Evolutionary conservation across 2,113 vertebrate species (phyloP).

Genomic region (Pontoporia blainvillei): DNA sequence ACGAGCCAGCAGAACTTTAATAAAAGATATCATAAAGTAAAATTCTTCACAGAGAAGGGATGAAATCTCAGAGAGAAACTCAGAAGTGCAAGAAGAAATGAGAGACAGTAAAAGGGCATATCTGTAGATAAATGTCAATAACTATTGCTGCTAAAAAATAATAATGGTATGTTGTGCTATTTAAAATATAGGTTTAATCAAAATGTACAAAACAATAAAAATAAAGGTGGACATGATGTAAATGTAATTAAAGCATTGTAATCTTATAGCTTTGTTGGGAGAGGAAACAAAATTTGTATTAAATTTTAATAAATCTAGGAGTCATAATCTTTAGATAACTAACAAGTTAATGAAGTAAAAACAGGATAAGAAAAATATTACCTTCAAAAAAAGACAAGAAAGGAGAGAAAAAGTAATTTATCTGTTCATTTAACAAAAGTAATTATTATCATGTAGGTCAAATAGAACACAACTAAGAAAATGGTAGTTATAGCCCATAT

Average conservation of each 20-base stretch:
- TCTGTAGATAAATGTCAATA: neutral
- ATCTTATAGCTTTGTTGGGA: neutral
- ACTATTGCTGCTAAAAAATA: neutral
- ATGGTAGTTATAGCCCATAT: neutral
- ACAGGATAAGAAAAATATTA: neutral
- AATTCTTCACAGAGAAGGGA: neutral
- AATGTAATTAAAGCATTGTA: neutral
- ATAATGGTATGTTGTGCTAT: neutral
- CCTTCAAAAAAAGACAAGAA: neutral
- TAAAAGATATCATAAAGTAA: neutral
- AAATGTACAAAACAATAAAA: neutral
- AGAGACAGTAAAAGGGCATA: neutral
- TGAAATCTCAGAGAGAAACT: neutral
- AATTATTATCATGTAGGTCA: neutral
- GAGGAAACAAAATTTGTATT: neutral
- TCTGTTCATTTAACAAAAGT: neutral
- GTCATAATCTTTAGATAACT: neutral
- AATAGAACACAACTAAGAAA: neutral
- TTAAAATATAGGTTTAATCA: neutral
- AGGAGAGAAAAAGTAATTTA: neutral
- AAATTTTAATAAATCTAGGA: neutral
- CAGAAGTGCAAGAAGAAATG: neutral
- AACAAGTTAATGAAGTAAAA: neutral
- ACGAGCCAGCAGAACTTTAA: neutral
- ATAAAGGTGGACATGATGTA: neutral